phyloP scores from a whole-genome alignment of 2,888 invertebrate species.

The Sepioteuthis lessoniana region DNA sequence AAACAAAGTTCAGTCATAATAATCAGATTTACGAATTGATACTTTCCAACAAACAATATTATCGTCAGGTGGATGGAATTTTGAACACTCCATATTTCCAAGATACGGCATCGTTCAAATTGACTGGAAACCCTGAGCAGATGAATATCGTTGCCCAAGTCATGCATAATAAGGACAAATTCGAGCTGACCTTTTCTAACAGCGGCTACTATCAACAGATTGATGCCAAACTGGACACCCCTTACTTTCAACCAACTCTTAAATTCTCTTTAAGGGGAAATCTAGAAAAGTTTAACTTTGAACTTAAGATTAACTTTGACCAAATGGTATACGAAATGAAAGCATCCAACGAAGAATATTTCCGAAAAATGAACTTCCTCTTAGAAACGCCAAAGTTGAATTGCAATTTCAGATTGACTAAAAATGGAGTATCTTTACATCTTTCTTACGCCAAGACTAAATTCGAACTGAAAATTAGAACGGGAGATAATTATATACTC shows the following conservation, averaged over 20 bases:
- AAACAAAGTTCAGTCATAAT: background rate
- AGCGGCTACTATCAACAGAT: slow-evolving; percentile 11
- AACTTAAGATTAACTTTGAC: background rate
- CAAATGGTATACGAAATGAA: background rate
- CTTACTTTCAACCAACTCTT: background rate
- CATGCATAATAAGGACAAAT: background rate
- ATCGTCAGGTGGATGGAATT: background rate
- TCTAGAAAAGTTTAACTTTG: background rate
- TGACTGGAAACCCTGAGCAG: background rate
- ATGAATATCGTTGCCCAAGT: slow-evolving; percentile 33
- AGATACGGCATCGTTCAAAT: background rate
- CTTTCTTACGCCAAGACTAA: too few species aligned
- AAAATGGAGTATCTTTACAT: too few species aligned
- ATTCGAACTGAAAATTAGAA: too few species aligned
- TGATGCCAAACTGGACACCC: background rate
- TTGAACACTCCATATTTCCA: background rate
- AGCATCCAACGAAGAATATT: background rate
- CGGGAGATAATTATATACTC: too few species aligned
- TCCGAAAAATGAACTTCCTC: background rate
- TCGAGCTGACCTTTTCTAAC: background rate
- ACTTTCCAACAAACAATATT: slow-evolving; percentile 10
- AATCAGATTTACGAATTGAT: background rate
- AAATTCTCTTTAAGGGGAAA: background rate
- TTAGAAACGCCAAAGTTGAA: too few species aligned
- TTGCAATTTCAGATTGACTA: too few species aligned